Percentiles rank a stretch among this genome's conserved stretches.
Conservation (phyloP, 2,888 invertebrate species). For the Thera obeliscata region DNA sequence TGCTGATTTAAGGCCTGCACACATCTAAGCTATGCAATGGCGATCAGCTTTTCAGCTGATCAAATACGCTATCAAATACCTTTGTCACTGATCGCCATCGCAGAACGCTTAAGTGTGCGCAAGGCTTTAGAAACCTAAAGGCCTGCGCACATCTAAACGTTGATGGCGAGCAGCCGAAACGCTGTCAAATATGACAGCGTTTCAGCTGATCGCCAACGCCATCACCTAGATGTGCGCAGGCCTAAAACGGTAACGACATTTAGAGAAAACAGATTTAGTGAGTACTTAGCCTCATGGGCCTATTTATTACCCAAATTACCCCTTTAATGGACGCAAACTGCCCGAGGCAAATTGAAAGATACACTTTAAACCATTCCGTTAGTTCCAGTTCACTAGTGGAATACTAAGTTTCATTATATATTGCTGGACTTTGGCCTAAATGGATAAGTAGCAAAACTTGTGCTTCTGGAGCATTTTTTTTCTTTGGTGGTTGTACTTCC, state of each 20-base stretch:
- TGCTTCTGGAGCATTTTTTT: background rate
- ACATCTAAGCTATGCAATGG: no score
- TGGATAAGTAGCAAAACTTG: slow-evolving; percentile 1
- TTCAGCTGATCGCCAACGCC: no score
- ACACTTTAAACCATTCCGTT: slow-evolving; percentile 24
- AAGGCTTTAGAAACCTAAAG: no score
- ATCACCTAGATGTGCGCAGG: no score
- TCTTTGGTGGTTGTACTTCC: background rate
- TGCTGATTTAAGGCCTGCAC: no score
- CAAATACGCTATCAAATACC: no score
- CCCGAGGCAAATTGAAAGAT: slow-evolving; percentile 37
- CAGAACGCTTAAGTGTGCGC: no score
- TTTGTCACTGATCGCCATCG: no score
- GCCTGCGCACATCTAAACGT: no score
- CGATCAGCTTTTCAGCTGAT: no score
- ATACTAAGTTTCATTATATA: slow-evolving; percentile 19
- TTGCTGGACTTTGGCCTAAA: slow-evolving; percentile 8
- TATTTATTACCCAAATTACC: slow-evolving; percentile 35
- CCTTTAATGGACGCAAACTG: slow-evolving; percentile 32
- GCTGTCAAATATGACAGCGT: no score
- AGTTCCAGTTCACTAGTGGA: slow-evolving; percentile 12
- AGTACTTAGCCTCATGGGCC: slow-evolving; percentile 26
- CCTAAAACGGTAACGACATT: background rate
- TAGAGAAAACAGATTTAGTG: slow-evolving; percentile 7
- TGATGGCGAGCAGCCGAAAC: no score